Evolutionary conservation across 2,797 vertebrate genomes (phyloP).

Genomic region (Pelodytes ibericus): DNA sequence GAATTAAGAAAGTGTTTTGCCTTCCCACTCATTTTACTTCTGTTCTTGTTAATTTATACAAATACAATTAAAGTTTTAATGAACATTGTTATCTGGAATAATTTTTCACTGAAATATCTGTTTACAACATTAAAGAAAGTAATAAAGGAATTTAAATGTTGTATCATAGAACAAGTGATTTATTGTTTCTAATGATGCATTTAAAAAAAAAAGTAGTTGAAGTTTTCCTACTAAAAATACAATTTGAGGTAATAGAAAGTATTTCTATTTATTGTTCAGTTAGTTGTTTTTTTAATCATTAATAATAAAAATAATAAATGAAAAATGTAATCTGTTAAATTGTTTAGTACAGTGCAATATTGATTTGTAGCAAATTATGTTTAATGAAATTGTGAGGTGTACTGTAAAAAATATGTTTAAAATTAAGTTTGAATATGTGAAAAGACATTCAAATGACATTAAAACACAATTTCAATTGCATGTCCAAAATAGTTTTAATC

Average conservation of each 20-base stretch:
- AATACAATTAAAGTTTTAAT: slow-evolving; percentile 61
- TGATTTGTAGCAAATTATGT: too few species aligned
- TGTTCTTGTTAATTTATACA: slow-evolving; percentile 51
- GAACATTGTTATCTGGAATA: slow-evolving; percentile 54
- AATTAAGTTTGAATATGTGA: too few species aligned
- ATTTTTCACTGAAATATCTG: slow-evolving; percentile 26
- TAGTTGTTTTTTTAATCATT: too few species aligned
- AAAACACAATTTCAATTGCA: too few species aligned
- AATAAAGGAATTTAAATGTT: slow-evolving; percentile 17
- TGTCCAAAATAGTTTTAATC: too few species aligned
- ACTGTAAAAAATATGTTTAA: too few species aligned
- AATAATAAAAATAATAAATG: too few species aligned
- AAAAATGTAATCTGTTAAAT: too few species aligned
- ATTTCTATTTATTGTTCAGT: too few species aligned
- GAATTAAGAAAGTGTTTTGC: not conserved
- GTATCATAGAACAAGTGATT: not conserved
- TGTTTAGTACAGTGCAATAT: too few species aligned
- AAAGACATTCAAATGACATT: too few species aligned
- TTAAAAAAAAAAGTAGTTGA: not conserved
- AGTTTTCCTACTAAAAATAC: not conserved
- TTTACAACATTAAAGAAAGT: slow-evolving; percentile 46
- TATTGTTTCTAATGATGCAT: slow-evolving; percentile 9
- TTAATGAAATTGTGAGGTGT: too few species aligned
- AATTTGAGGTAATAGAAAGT: not conserved
- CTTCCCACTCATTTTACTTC: slow-evolving; percentile 26